Conservation (phyloP, 2,888 invertebrate genomes). For the Phragmatobia fuliginosa region DNA sequence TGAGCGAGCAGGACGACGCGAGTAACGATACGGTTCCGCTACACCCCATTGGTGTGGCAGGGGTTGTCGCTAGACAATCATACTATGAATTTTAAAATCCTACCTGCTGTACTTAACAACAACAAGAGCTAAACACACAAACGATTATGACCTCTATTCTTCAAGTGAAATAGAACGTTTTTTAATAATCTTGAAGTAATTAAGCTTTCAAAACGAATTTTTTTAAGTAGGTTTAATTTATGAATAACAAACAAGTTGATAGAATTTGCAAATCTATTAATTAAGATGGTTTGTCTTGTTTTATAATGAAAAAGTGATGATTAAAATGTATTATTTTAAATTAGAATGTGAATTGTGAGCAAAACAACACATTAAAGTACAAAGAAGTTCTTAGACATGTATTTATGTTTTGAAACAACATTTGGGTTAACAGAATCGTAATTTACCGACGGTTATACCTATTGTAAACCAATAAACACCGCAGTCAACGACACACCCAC, state of each 20-base stretch:
- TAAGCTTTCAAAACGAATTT: conserved; percentile 60
- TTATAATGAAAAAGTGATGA: conserved; percentile 74
- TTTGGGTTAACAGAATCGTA: conserved; percentile 71
- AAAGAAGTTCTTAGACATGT: conserved; percentile 66
- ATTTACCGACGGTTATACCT: conserved; percentile 63
- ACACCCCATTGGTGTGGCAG: conserved; percentile 82
- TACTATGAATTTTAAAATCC: conserved; percentile 77
- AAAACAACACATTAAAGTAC: conserved; percentile 68
- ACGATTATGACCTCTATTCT: conserved; percentile 69
- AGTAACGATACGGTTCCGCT: conserved; percentile 75
- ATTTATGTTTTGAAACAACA: conserved; percentile 70
- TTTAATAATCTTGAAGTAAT: conserved; percentile 46
- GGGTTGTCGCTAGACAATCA: conserved; percentile 84
- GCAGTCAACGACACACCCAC: conserved; percentile 47
- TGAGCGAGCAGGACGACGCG: conserved; percentile 67
- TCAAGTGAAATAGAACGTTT: conserved; percentile 48
- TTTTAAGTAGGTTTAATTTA: conserved; percentile 82
- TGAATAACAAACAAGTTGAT: conserved; percentile 83
- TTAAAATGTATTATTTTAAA: conserved; percentile 75
- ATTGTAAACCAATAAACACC: conserved; percentile 63
- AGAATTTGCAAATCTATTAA: conserved; percentile 82
- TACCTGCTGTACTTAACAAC: conserved; percentile 73
- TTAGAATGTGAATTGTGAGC: conserved; percentile 65
- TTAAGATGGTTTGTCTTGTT: conserved; percentile 78
- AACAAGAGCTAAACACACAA: conserved; percentile 55